Evolutionary conservation across 2,888 invertebrate species (phyloP).

Genomic region (Sipha maydis): DNA sequence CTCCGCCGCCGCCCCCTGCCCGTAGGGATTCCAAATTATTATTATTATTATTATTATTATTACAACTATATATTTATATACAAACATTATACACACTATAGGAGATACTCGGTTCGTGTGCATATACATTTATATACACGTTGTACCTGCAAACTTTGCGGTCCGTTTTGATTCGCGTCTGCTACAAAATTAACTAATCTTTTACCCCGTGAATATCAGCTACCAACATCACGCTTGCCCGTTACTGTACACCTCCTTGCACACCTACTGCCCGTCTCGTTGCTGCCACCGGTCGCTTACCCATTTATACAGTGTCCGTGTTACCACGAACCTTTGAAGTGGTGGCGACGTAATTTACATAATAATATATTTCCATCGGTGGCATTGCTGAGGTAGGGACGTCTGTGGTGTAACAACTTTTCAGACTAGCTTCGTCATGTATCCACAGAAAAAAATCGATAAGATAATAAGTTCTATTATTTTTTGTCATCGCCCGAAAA

Average conservation of each 20-base stretch:
- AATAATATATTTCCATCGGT: neutral
- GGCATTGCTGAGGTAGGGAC: neutral
- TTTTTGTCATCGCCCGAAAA: neutral
- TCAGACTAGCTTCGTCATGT: neutral
- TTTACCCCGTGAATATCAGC: neutral
- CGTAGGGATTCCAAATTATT: constrained; percentile 4
- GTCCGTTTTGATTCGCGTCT: neutral
- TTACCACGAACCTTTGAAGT: neutral
- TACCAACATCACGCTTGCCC: neutral
- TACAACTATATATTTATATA: neutral
- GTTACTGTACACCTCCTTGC: neutral
- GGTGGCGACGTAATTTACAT: neutral
- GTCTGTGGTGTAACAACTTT: neutral
- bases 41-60: constrained; percentile 15
- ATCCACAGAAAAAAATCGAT: neutral
- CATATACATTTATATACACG: neutral
- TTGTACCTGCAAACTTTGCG: constrained; percentile 18
- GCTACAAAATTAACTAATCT: neutral
- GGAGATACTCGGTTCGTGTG: neutral
- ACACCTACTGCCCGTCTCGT: neutral
- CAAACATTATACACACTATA: too few species aligned
- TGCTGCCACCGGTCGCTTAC: too few species aligned
- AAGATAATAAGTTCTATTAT: neutral
- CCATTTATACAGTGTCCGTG: neutral
- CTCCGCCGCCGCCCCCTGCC: neutral